Evolutionary conservation across 2,113 vertebrate genomes (phyloP), one percentile per base, ranked within the genome.

Genomic region (Cisticola juncidis): DNA sequence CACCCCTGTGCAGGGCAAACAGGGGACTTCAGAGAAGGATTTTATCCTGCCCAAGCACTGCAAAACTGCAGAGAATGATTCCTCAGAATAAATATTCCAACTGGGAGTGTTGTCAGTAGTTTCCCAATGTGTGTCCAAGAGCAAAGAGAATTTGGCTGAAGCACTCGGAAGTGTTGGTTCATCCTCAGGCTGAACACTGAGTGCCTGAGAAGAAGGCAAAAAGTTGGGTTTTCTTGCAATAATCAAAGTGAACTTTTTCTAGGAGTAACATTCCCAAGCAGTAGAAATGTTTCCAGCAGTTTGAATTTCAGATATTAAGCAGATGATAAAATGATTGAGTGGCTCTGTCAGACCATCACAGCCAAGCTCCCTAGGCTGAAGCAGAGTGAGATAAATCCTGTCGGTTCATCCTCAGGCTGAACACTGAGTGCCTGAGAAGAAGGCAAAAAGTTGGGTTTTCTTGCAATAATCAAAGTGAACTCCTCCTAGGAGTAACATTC

Each of bases 71-170:
- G 58, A 51, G 36, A 17, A 11, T 62, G 31, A 77, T 62, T 25
- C 38, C 53, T 79, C 40, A 29, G 44, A 58, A n/a, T 56, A 40
- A 65, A 14, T n/a, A 58, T 4, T 31, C 9, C 26, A 17, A 1
- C 36, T 81, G 1, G 0, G 33, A 70, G 9, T 1, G 0, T 13
- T 54, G 56, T 47, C 48, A 38, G 54, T 45, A 17, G 11, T 50
- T 92, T 40, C 40, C 16, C 61, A n/a, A 0, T 8, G n/a, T 60
- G 48, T 64, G 22, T 79, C 56, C 71, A 28, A 23, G 44, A 51
- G 31, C 53, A 79, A 71, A 44, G 16, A 9, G 47, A 20, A 57
- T 60, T 64, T 74, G 73, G 22, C 35, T n/a, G 11, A 42, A 31
- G 33, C 42, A 3, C 57, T 56, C 14, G 1, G 33, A 54, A 50